A percentile compares a stretch with the other conserved stretches of the same genome.
phyloP scores from a whole-genome alignment of 2,113 vertebrate species.

The Laticauda colubrina region DNA sequence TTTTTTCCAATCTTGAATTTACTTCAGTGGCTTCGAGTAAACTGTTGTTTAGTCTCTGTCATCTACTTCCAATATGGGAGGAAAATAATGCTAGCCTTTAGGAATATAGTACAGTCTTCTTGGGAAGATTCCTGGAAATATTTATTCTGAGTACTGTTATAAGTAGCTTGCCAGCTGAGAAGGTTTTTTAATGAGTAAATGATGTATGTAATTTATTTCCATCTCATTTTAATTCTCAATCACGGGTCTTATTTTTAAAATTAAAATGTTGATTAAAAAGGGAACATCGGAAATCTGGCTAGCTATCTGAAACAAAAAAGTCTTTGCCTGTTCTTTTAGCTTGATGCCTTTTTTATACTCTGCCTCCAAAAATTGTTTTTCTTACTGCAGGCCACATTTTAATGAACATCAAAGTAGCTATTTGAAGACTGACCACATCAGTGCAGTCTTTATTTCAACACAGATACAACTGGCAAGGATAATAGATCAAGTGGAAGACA shows the following conservation, averaged over 20 bases:
- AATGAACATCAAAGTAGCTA: slow-evolving; percentile 16
- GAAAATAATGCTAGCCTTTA: neutral
- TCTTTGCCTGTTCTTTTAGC: neutral
- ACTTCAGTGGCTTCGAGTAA: neutral
- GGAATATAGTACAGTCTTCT: neutral
- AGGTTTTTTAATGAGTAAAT: neutral
- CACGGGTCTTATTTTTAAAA: neutral
- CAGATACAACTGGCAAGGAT: neutral
- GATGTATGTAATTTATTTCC: slow-evolving; percentile 1
- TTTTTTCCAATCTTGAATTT: neutral
- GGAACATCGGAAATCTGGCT: neutral
- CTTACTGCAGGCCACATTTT: slow-evolving; percentile 1
- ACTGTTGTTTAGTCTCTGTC: neutral
- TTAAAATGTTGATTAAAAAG: neutral
- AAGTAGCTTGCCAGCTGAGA: too few species aligned
- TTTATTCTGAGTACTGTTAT: neutral
- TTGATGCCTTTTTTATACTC: neutral
- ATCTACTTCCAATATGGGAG: neutral
- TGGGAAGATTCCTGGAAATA: neutral
- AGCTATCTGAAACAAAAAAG: slow-evolving; percentile 7
- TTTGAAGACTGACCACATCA: slow-evolving; percentile 22
- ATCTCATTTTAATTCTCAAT: neutral
- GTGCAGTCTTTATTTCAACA: neutral
- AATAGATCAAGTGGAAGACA: neutral
- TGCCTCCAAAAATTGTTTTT: neutral